A percentile compares a stretch with the other conserved stretches of the same genome.
Evolutionary conservation across 2,888 invertebrate species (phyloP).

Genomic region (Leucophenga maculata): DNA sequence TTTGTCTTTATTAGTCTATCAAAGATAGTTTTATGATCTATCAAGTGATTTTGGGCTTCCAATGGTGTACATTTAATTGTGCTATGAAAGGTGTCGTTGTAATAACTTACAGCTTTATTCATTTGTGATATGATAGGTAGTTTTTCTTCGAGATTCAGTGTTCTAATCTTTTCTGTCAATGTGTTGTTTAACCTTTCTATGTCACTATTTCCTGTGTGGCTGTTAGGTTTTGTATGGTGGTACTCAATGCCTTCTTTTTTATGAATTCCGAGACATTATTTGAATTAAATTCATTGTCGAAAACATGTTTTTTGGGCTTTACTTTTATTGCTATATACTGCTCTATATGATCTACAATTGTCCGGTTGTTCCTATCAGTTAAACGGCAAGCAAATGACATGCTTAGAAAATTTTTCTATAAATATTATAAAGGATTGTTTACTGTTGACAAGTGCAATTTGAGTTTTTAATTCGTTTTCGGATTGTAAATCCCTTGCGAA

Average conservation of each 20-base stretch:
- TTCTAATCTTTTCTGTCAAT: conserved; percentile 37
- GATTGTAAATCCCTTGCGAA: conserved; percentile 33
- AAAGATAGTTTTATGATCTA: no score
- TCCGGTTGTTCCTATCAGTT: neutral
- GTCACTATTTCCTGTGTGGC: no score
- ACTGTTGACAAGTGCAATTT: no score
- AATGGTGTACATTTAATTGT: no score
- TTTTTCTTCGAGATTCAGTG: conserved; percentile 31
- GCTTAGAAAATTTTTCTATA: neutral
- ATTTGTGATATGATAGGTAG: conserved; percentile 36
- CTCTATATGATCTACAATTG: neutral
- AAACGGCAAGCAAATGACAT: neutral
- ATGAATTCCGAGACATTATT: conserved; percentile 28
- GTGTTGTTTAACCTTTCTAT: no score
- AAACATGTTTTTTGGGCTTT: conserved; percentile 29
- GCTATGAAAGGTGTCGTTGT: no score
- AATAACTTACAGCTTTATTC: no score
- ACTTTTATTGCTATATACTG: conserved; percentile 18
- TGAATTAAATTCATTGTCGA: conserved; percentile 33
- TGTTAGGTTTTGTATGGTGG: no score
- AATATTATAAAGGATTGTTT: neutral
- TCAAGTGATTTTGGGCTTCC: no score
- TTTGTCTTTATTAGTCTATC: no score
- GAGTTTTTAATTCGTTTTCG: conserved; percentile 31
- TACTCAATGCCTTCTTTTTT: no score